phyloP scores from a whole-genome alignment of 1,140 invertebrate species.

The Subanguina moxae region DNA sequence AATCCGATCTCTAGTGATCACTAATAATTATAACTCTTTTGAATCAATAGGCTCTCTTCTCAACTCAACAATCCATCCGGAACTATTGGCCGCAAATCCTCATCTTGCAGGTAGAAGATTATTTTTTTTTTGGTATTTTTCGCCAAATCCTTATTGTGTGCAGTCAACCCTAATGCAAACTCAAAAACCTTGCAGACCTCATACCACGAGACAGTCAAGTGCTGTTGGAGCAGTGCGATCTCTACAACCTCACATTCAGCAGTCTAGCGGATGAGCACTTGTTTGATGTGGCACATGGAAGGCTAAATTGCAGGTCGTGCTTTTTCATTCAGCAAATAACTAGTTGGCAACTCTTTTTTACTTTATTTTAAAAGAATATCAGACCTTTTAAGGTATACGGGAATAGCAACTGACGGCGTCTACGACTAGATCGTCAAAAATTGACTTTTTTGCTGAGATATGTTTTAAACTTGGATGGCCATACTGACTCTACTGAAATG shows the following conservation, averaged over 20 bases:
- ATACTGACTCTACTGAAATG: no score
- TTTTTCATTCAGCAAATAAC: constrained; percentile 2
- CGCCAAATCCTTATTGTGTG: constrained; percentile 10
- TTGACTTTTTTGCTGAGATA: no score
- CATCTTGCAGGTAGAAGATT: background rate
- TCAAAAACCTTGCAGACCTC: constrained; percentile 1
- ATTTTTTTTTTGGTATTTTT: no score
- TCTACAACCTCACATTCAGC: constrained; percentile 37
- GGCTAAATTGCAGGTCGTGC: constrained; percentile 25
- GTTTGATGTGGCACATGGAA: constrained; percentile 23
- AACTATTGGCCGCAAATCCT: constrained; percentile 23
- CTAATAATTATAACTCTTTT: constrained; percentile 8
- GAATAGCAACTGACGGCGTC: no score
- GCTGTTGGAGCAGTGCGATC: constrained; percentile 13
- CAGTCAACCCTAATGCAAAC: constrained; percentile 6
- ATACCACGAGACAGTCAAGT: no score
- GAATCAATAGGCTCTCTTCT: constrained; percentile 28
- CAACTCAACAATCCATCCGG: constrained; percentile 31
- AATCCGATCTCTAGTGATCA: no score
- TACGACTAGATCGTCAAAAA: no score
- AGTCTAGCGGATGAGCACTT: constrained; percentile 21
- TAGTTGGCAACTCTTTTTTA: background rate
- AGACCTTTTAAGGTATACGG: no score
- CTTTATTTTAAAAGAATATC: no score
- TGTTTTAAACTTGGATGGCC: no score